Base-by-base conservation (phyloP, 2,888 invertebrate genomes). In the Yponomeuta malinellus region DNA sequence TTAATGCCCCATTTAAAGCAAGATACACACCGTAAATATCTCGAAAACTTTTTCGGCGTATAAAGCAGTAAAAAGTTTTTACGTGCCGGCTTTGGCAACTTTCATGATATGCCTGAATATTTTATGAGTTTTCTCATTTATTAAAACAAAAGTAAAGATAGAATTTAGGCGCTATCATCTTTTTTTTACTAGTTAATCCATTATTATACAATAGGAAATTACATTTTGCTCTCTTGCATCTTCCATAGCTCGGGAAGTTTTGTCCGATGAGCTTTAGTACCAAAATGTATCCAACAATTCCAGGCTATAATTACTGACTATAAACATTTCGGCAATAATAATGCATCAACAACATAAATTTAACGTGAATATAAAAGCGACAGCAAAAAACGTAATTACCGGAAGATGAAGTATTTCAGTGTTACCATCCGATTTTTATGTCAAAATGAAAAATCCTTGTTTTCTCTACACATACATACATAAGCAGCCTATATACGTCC, bases 11-110 rank as follows among this genome's bases (percentile, higher is more conserved):
- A 59, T 59, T 59, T 48, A 68, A n/a, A 10, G 68, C 68, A 23
- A 68, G 68, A 43, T 43, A 68, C 29, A 29, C 65, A 33, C 29
- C 68, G 43, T 68, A 68, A 37, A 68, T 68, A 67, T 68, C 68
- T 68, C 37, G 23, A 23, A 43, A 68, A 68, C 68, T 68, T 68
- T 33, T 43, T 15, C 15, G 15, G 15, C 43, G 68, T 68, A n/a
- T 68, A 68, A 63, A 65, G 48, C 68, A 48, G n/a, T 23, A 23
- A n/a, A 68, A 68, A 68, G 68, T 68, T 68, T 68, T 68, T 68
- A 68, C 48, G 68, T 33, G 43, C 68, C 23, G 48, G 48, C 48
- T 43, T 68, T 43, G n/a, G 23, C 5, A 68, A 68, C 68, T 68
- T 68, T 23, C 48, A 68, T 68, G 43, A 29, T 68, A 68, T 43